Base-by-base conservation (phyloP, 2,888 invertebrate genomes). In the Acleris laterana region DNA sequence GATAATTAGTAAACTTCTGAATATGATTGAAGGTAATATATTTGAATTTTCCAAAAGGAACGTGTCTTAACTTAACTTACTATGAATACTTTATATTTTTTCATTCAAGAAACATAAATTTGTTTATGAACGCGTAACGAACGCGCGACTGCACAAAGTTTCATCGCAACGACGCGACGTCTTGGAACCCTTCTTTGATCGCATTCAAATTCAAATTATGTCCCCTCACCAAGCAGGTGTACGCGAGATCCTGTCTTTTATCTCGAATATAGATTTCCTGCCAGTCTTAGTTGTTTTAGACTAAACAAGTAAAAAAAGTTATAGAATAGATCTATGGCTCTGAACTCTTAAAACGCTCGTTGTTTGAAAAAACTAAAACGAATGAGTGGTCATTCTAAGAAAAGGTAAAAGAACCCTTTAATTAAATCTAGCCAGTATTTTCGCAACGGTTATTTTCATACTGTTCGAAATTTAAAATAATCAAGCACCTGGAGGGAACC, bases 141-240 rank as follows among this genome's bases (percentile, higher is more conserved):
- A 50, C 25, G 52, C 42, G 25, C 48, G 46, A 52, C 51, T 62
- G 48, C 56, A 62, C 62, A 56, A 60, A 42, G 49, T 59, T 48
- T 49, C 58, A 32, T 62, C 48, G 72, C 74, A 73, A 79, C n/a
- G 62, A 78, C 76, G 81, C n/a, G 62, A 78, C 76, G 81, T 83
- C 83, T 86, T 82, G 25, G 70, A 84, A 85, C 87, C 90, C 89
- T 90, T 89, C 83, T 76, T 79, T 70, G 77, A 76, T 70, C 71
- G 72, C 77, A 87, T 88, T 91, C 87, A 89, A 80, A 91, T 91
- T 92, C 81, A 89, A 90, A 91, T 81, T 74, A 72, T 86, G 87
- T 87, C 88, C 85, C 87, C 85, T 75, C 69, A 69, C 69, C 58
- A 75, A 81, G 89, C 89, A 89, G 89, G 86, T 87, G 89, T 80